Evolutionary conservation across 2,888 invertebrate species (phyloP), one percentile per base, ranked within the genome.

Genomic region (Sisyra terminalis): DNA sequence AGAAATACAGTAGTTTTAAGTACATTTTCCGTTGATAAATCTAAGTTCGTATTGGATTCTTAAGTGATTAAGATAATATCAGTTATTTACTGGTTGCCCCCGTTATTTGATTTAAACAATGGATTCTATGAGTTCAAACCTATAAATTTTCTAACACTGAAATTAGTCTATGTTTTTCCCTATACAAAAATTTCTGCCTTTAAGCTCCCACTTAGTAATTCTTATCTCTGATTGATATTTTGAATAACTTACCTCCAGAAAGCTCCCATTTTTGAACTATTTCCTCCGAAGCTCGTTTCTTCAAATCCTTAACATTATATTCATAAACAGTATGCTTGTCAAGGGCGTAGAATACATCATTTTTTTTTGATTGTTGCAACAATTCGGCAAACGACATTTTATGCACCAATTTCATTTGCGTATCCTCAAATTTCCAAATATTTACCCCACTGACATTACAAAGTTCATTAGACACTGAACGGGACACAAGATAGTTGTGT

Each of bases 401-500:
- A 18, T 47, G 48, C 4, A 57, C 16, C 18, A 53, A 48, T 55
- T 59, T 42, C 42, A 53, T 50, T 24, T 45, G 46, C 17, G 42
- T 42, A 42, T 43, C 48, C 44, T 47, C 43, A 10, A 55, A 47
- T 29, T 47, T 45, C 62, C 61, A 63, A 9, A 52, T 47, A 32
- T 55, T 53, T 0, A 54, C 42, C 2, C 53, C 42, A 15, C 15
- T 15, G 15, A 29, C 9, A 14, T 42, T 11, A 15, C 30, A 42
- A n/a, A 11, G 2, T 16, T 9, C 15, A 43, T 29, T 29, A 14
- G 29, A 50, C 48, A 2, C 56, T 56, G 42, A 42, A 15, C 56
- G 51, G 2, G 59, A 57, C 5, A 66, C 53, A 10, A 68, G 53
- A 46, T 60, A 67, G 35, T 64, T 48, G 1, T 53, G 46, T 5